Conservation (phyloP, 2,113 vertebrate species). For the Progne subis region DNA sequence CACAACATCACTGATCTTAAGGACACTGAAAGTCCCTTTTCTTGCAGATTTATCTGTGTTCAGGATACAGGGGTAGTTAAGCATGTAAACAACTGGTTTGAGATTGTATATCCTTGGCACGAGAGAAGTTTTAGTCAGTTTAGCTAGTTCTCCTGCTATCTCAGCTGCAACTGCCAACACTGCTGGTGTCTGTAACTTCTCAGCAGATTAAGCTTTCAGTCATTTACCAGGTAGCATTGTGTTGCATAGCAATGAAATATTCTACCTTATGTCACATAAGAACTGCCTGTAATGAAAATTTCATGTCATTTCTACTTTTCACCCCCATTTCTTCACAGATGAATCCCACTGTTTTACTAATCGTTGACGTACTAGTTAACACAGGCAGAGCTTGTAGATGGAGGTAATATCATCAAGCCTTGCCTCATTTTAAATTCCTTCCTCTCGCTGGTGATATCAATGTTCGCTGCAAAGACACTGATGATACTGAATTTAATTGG, state of each 20-base stretch:
- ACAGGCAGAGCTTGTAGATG: conserved; percentile 40
- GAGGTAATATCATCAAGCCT: conserved; percentile 40
- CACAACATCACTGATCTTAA: not conserved
- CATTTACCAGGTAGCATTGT: not conserved
- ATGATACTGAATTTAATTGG: conserved; percentile 55
- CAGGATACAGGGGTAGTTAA: not conserved
- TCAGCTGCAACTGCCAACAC: not conserved
- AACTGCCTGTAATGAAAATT: not conserved
- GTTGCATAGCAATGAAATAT: not conserved
- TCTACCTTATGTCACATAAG: not conserved
- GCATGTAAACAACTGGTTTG: not conserved
- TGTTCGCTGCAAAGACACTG: not conserved
- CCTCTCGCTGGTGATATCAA: conserved; percentile 1
- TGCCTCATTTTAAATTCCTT: conserved; percentile 48
- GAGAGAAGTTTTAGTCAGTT: not conserved
- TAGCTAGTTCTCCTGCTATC: not conserved
- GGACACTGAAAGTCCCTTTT: not conserved
- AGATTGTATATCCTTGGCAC: not conserved
- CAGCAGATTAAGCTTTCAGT: not conserved
- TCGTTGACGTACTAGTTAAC: conserved; percentile 35
- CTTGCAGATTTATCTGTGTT: not conserved
- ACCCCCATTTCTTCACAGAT: conserved; percentile 6
- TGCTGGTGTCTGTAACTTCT: not conserved
- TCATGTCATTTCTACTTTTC: not conserved
- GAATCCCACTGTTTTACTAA: conserved; percentile 15